Evolutionary conservation across 1,140 invertebrate genomes (phyloP).

Genomic region (Solenopsis fugax): DNA sequence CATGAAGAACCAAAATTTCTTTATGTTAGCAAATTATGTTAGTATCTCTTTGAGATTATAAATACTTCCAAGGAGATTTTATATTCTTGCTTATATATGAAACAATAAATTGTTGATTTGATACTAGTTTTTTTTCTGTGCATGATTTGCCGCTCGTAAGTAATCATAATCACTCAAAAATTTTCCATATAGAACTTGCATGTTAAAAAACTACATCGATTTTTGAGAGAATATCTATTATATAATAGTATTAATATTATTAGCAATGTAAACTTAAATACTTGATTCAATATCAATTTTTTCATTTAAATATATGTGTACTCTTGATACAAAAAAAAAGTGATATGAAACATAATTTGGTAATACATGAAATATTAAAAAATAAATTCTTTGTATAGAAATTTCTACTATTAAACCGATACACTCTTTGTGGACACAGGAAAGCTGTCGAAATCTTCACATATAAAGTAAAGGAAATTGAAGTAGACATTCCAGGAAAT

Average conservation of each 20-base stretch:
- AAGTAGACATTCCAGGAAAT: conserved; percentile 35
- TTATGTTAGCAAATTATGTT: too few relatives aligned
- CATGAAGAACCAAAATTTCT: too few relatives aligned
- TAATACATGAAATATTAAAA: background rate
- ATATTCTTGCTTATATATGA: too few relatives aligned
- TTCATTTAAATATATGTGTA: background rate
- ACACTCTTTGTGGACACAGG: background rate
- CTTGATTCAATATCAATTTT: background rate
- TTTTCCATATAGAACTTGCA: background rate
- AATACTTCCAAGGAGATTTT: too few relatives aligned
- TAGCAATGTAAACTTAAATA: background rate
- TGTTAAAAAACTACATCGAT: background rate
- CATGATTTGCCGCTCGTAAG: background rate
- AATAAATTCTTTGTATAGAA: background rate
- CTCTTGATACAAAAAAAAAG: background rate
- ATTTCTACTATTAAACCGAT: background rate
- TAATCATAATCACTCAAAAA: background rate
- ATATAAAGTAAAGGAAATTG: conserved; percentile 17
- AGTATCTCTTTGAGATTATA: too few relatives aligned
- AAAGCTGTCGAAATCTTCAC: background rate
- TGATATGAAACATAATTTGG: background rate
- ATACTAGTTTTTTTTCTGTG: too few relatives aligned
- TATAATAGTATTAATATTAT: background rate
- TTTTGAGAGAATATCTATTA: background rate
- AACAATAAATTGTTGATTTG: too few relatives aligned